Conservation (phyloP, 1,140 invertebrate genomes). For the Sitophilus oryzae region DNA sequence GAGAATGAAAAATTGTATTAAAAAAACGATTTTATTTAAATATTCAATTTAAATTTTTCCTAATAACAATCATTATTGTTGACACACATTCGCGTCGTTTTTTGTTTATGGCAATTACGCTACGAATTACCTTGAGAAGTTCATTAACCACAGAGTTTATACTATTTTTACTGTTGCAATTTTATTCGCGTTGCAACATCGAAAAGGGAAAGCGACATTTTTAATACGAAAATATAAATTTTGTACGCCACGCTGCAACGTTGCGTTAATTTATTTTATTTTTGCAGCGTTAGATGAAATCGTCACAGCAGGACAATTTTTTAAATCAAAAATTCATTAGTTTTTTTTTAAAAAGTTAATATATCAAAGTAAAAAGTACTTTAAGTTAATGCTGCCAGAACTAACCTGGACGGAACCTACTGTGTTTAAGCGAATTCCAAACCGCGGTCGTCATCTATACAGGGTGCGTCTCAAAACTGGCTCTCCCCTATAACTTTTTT, state of each 20-base stretch:
- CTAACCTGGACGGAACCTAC: no score
- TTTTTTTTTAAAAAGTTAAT: no score
- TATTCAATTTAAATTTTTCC: constrained; percentile 18
- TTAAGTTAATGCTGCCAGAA: no score
- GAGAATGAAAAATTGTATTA: no score
- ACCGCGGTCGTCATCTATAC: no score
- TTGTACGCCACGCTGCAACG: constrained; percentile 9
- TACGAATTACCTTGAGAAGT: constrained; percentile 24
- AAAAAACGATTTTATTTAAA: constrained; percentile 5
- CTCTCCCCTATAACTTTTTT: no score
- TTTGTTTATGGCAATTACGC: constrained; percentile 21
- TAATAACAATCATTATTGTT: constrained; percentile 15
- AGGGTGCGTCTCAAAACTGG: no score
- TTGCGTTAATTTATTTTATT: constrained; percentile 20
- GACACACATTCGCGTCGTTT: constrained; percentile 24
- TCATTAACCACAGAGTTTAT: constrained; percentile 26
- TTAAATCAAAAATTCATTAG: no score
- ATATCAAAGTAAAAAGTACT: no score
- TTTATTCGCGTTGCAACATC: constrained; percentile 19
- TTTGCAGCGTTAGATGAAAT: no score
- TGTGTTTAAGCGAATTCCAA: no score
- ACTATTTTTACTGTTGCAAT: constrained; percentile 27
- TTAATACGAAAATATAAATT: constrained; percentile 27
- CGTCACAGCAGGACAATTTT: no score
- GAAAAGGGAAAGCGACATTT: constrained; percentile 29